Percentiles rank a stretch among this genome's conserved stretches.
phyloP scores from a whole-genome alignment of 2,797 vertebrate species.

The Sebastes nivosus region DNA sequence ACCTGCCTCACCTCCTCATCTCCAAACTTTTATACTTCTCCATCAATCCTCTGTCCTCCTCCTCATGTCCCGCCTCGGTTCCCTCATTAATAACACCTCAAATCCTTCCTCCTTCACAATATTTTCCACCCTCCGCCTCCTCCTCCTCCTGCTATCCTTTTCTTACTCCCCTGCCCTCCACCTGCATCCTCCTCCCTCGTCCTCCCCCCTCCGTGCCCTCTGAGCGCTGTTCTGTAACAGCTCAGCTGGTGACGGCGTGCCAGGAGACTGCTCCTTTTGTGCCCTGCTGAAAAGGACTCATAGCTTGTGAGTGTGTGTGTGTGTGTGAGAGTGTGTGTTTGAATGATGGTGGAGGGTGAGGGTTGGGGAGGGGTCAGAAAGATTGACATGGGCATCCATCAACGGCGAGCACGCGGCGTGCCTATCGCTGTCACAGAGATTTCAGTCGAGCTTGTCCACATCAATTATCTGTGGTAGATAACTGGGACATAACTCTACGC shows the following conservation, averaged over 20 bases:
- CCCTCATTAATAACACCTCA: constrained; percentile 34
- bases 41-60: constrained; percentile 48
- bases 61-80: not conserved
- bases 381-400: constrained; percentile 72
- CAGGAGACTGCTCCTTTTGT: constrained; percentile 72
- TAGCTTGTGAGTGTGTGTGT: not conserved
- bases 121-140: not conserved
- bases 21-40: constrained; percentile 35
- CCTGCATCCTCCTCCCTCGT: not conserved
- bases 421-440: constrained; percentile 66
- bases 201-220: constrained; percentile 17
- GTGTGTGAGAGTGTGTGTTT: not conserved
- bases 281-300: constrained; percentile 46
- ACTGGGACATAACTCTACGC: constrained; percentile 42
- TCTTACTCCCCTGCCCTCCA: not conserved
- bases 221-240: constrained; percentile 48
- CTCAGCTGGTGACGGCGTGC: constrained; percentile 59
- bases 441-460: constrained; percentile 70
- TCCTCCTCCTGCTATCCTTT: not conserved
- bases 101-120: constrained; percentile 15
- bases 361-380: constrained; percentile 43
- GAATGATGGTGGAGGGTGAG: not conserved
- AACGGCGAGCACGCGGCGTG: constrained; percentile 34
- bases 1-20: constrained; percentile 18
- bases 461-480: constrained; percentile 70